phyloP scores from a whole-genome alignment of 2,113 vertebrate species.

The Cyanoliseus patagonus region DNA sequence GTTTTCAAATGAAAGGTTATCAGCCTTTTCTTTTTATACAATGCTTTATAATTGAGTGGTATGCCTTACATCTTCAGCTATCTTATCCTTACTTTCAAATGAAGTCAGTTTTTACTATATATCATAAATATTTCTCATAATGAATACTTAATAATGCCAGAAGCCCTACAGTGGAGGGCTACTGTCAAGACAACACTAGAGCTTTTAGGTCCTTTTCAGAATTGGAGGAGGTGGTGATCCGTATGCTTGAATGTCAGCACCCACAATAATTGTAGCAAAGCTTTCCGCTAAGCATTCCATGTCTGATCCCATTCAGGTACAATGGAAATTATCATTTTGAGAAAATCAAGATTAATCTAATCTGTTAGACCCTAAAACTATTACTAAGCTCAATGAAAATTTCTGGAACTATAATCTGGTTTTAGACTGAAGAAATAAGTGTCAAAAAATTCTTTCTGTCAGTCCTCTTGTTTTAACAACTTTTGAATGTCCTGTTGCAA shows the following conservation, averaged over 20 bases:
- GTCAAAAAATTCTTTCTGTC: neutral
- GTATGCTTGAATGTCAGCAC: neutral
- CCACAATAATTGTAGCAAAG: neutral
- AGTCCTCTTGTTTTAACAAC: neutral
- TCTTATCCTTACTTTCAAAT: neutral
- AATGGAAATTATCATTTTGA: neutral
- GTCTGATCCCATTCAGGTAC: neutral
- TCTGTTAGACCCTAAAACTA: neutral
- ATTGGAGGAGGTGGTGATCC: neutral
- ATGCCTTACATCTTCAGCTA: neutral
- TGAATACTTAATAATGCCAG: neutral
- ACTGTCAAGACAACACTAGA: neutral
- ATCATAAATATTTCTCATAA: conserved; percentile 16
- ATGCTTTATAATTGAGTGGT: conserved; percentile 12
- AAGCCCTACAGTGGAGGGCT: neutral
- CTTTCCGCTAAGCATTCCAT: neutral
- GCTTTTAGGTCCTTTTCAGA: neutral
- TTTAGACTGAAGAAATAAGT: neutral
- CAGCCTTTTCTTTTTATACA: conserved; percentile 5
- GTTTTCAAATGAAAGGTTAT: conserved; percentile 39
- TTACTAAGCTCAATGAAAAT: neutral
- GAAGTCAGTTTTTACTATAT: neutral
- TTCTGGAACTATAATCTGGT: neutral
- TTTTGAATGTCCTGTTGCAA: neutral
- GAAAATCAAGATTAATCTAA: neutral